A percentile compares a stretch with the other conserved stretches of the same genome.
phyloP scores from a whole-genome alignment of 2,888 invertebrate genomes.

The Epinotia ramella region DNA sequence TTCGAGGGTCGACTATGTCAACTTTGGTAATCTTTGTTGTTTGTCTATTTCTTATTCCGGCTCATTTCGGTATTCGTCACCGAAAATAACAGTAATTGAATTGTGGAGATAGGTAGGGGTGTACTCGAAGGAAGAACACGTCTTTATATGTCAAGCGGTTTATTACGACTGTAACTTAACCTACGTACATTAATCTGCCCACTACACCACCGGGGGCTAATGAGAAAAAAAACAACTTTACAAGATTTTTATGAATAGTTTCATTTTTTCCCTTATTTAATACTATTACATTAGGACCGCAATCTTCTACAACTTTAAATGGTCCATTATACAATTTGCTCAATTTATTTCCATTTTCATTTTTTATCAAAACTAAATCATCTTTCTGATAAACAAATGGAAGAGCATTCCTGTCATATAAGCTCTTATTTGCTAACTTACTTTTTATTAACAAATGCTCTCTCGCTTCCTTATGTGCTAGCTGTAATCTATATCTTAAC shows the following conservation, averaged over 20 bases:
- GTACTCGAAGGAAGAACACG: too few relatives aligned
- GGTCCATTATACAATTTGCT: slow-evolving; percentile 41
- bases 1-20: too few relatives aligned
- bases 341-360: slow-evolving; percentile 42
- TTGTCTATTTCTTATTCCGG: too few relatives aligned
- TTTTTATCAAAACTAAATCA: slow-evolving; percentile 45
- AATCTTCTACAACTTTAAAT: slow-evolving; percentile 39
- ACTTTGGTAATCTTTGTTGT: too few relatives aligned
- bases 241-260: not conserved
- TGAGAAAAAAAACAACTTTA: not conserved
- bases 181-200: too few relatives aligned
- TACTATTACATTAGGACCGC: slow-evolving; percentile 36
- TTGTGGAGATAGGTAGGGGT: too few relatives aligned
- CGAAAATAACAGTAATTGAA: too few relatives aligned
- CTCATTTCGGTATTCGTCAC: too few relatives aligned
- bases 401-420: slow-evolving; percentile 40
- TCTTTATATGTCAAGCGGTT: too few relatives aligned
- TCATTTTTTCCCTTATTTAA: not conserved
- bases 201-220: too few relatives aligned
- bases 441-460: not conserved
- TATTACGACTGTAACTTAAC: too few relatives aligned
- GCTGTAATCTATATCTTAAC: slow-evolving; percentile 48
- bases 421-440: slow-evolving; percentile 36
- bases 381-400: slow-evolving; percentile 35
- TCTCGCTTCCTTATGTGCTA: slow-evolving; percentile 36